phyloP scores from a whole-genome alignment of 2,888 invertebrate species.

The Cosmia trapezina region DNA sequence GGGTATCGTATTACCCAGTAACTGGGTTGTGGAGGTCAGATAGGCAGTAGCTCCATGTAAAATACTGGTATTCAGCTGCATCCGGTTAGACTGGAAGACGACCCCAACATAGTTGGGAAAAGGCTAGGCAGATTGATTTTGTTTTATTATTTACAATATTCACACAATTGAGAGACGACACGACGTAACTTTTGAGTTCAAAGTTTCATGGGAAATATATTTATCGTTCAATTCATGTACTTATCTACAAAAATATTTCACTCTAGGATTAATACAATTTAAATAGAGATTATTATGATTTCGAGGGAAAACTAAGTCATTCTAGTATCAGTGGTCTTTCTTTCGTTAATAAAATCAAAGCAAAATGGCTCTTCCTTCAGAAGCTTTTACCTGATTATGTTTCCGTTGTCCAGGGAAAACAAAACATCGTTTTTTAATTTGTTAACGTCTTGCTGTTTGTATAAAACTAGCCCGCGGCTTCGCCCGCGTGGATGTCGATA shows the following conservation, averaged over 20 bases:
- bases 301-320: not conserved
- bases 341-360: constrained; percentile 20
- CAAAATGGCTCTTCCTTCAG: constrained; percentile 6
- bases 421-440: constrained; percentile 1
- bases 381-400: constrained; percentile 35
- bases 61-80: too few species aligned
- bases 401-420: not conserved
- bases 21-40: too few species aligned
- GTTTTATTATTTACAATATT: not conserved
- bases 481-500: too few species aligned
- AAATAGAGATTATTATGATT: not conserved
- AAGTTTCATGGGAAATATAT: not conserved
- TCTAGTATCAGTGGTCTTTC: not conserved
- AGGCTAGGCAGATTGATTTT: too few species aligned
- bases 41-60: too few species aligned
- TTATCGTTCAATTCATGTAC: not conserved
- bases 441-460: not conserved
- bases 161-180: not conserved
- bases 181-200: not conserved
- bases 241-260: too few species aligned
- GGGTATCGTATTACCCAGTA: too few species aligned
- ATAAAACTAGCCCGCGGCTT: too few species aligned
- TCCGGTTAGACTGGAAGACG: too few species aligned
- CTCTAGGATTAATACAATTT: not conserved
- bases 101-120: too few species aligned